phyloP scores from a whole-genome alignment of 2,113 vertebrate genomes.

The Mustelus asterias region DNA sequence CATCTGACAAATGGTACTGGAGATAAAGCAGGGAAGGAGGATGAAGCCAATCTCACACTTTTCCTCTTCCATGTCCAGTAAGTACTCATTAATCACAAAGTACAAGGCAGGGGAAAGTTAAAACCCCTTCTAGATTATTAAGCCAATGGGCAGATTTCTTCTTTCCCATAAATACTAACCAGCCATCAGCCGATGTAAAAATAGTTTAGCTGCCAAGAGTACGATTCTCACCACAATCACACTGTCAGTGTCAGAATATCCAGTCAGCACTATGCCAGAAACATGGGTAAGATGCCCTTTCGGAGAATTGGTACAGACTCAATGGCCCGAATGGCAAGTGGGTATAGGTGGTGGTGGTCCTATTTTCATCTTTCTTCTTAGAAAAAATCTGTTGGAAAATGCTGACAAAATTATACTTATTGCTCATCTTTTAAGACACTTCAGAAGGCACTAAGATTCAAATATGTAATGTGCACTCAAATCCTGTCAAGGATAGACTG shows the following conservation, averaged over 20 bases:
- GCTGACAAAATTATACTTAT: background rate
- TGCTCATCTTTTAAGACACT: background rate
- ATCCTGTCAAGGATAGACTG: background rate
- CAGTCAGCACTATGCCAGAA: background rate
- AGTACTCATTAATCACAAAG: background rate
- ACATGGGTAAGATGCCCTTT: background rate
- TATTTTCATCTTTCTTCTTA: background rate
- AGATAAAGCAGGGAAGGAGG: background rate
- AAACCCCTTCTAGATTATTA: background rate
- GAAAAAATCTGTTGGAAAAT: constrained; percentile 37
- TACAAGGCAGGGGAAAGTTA: background rate
- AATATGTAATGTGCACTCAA: background rate
- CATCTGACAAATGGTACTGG: too few species aligned
- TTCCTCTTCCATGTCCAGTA: background rate
- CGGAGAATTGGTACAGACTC: too few species aligned
- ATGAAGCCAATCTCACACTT: background rate
- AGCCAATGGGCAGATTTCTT: background rate
- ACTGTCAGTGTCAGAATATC: background rate
- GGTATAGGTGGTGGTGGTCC: background rate
- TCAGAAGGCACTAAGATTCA: background rate
- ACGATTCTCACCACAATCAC: background rate
- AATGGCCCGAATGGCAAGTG: too few species aligned
- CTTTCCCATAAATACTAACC: background rate
- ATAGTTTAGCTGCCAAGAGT: background rate
- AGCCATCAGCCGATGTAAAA: background rate